Percentiles rank a stretch among this genome's conserved stretches.
phyloP scores from a whole-genome alignment of 2,888 invertebrate genomes.

The Ormyrus nitidulus region DNA sequence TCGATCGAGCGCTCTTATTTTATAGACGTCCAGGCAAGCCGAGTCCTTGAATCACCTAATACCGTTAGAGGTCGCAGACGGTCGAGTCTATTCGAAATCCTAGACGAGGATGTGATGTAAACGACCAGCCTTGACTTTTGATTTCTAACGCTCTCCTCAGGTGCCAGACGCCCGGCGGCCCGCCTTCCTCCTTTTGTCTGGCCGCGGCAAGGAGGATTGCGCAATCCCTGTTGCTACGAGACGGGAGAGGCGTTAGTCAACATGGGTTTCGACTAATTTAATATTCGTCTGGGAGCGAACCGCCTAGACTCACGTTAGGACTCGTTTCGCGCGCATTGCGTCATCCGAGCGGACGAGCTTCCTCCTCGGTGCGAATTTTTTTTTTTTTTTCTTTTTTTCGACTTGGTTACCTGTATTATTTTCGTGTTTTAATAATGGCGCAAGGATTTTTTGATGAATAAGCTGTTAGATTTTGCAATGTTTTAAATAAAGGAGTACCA shows the following conservation, averaged over 20 bases:
- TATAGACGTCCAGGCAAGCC: constrained; percentile 8
- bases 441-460: background rate
- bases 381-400: too few species aligned
- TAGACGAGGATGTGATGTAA: constrained; percentile 48
- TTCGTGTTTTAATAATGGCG: background rate
- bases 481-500: too few species aligned
- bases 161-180: constrained; percentile 60
- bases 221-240: background rate
- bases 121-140: constrained; percentile 65
- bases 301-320: constrained; percentile 4
- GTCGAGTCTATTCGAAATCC: constrained; percentile 62
- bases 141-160: constrained; percentile 64
- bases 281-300: constrained; percentile 37
- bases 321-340: constrained; percentile 14
- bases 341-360: background rate
- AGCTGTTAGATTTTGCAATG: background rate
- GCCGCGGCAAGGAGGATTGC: constrained; percentile 17
- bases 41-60: constrained; percentile 32
- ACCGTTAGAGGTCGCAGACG: constrained; percentile 73
- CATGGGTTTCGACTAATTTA: constrained; percentile 18
- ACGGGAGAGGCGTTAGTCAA: constrained; percentile 3
- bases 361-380: background rate
- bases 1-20: background rate
- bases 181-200: constrained; percentile 27
- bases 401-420: background rate